Base-by-base conservation (phyloP, 2,113 vertebrate species). In the Paracanthobrama guichenoti region DNA sequence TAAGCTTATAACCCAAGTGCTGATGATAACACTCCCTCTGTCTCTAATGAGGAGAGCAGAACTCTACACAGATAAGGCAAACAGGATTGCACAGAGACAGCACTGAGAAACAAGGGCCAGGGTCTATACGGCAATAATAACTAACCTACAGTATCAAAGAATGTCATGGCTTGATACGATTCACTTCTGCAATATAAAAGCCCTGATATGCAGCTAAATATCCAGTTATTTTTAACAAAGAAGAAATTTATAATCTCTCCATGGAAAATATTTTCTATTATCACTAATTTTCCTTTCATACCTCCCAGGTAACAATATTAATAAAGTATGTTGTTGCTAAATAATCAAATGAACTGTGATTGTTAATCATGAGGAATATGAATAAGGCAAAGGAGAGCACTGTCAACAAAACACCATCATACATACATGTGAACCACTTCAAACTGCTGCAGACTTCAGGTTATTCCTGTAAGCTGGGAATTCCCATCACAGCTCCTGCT, bases 381-480 rank as follows among this genome's bases (percentile, higher is more conserved):
- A 42, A 69, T 48, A 73, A 26, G 12, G 11, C 5, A 73, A 46
- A 73, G 42, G 42, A 44, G 1, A 73, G n/a, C n/a, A 73, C n/a
- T 26, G 69, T 73, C 69, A 73, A 48, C 69, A 73, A 46, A 26
- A 48, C 69, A 69, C 66, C 10, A 6, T 46, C 69, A 71, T 13
- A 48, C 6, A 12, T n/a, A 73, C 69, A 13, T 60, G 16, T 64
- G 20, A 66, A 88, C 86, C 86, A 85, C 86, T 88, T 77, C 84
- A 82, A 86, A 75, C 84, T 88, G 89, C 90, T 91, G 88, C 89
- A 87, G 86, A 86, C 78, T 90, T 88, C 83, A 90, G 90, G 92
- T 92, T 92, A 91, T 92, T 89, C 87, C 85, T 87, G 88, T 89
- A 90, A 83, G 86, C 88, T 91, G 93, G 92, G 91, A 93, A 93